Conservation (phyloP, 2,888 invertebrate species). For the Cephus rjabovi region DNA sequence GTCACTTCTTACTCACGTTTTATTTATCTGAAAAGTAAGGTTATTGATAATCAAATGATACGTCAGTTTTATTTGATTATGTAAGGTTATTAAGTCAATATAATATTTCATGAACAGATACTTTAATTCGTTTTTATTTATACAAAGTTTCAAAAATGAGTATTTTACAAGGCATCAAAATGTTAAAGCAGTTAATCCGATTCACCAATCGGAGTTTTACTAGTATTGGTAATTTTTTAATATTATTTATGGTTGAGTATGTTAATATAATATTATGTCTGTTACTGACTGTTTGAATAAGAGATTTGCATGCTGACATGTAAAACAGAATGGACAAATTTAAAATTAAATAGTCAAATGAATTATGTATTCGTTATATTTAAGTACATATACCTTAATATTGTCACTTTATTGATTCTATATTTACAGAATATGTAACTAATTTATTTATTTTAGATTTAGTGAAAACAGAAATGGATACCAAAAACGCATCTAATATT, state of each 20-base stretch:
- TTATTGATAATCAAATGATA: neutral
- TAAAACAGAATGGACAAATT: neutral
- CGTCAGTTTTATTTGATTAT: neutral
- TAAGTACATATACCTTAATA: neutral
- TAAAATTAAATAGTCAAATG: neutral
- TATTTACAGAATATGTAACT: neutral
- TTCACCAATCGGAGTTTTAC: neutral
- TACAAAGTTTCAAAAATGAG: neutral
- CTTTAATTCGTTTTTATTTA: neutral
- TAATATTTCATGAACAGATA: neutral
- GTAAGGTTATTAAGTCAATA: neutral
- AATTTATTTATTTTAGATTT: neutral
- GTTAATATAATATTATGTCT: too few species aligned
- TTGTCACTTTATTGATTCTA: neutral
- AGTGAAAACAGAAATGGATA: neutral
- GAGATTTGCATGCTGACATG: too few species aligned
- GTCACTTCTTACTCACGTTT: neutral
- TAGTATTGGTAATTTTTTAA: neutral
- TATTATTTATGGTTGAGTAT: neutral
- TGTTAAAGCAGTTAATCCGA: neutral
- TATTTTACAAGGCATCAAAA: neutral
- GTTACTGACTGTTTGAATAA: too few species aligned
- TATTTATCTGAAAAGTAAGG: neutral
- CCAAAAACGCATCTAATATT: constrained; percentile 54
- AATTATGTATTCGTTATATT: neutral